A percentile compares a stretch with the other conserved stretches of the same genome.
Conservation (phyloP, 1,140 invertebrate species). For the Aphidius gifuensis region DNA sequence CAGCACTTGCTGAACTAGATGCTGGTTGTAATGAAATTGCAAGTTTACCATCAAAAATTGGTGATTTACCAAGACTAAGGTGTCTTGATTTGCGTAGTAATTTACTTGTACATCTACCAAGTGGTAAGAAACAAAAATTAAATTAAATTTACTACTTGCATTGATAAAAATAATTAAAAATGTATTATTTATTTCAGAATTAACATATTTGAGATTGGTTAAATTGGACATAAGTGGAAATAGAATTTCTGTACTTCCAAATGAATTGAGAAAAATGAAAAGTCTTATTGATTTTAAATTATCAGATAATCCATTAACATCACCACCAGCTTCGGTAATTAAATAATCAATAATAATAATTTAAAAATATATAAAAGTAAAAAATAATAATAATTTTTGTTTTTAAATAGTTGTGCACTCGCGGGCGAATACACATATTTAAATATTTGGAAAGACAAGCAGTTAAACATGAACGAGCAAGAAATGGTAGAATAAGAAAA, state of each 20-base stretch:
- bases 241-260: conserved; percentile 79
- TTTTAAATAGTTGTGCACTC: conserved; percentile 75
- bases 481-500: conserved; percentile 41
- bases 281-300: conserved; percentile 75
- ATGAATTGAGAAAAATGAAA: conserved; percentile 81
- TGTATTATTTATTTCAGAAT: conserved; percentile 60
- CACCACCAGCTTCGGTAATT: conserved; percentile 87
- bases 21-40: conserved; percentile 89
- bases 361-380: neutral
- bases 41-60: conserved; percentile 80
- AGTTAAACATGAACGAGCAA: conserved; percentile 62
- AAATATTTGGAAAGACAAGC: conserved; percentile 90
- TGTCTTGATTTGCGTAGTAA: conserved; percentile 82
- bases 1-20: conserved; percentile 81
- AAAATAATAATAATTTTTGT: conserved; percentile 6
- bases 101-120: conserved; percentile 79
- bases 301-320: conserved; percentile 84
- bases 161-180: neutral
- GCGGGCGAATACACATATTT: conserved; percentile 90
- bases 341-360: neutral
- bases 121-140: conserved; percentile 60
- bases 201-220: conserved; percentile 80
- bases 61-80: conserved; percentile 72
- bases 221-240: conserved; percentile 86
- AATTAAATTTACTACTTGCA: neutral